A percentile compares a stretch with the other conserved stretches of the same genome.
Conservation (phyloP, 2,797 vertebrate species). For the Syngnathus acus region DNA sequence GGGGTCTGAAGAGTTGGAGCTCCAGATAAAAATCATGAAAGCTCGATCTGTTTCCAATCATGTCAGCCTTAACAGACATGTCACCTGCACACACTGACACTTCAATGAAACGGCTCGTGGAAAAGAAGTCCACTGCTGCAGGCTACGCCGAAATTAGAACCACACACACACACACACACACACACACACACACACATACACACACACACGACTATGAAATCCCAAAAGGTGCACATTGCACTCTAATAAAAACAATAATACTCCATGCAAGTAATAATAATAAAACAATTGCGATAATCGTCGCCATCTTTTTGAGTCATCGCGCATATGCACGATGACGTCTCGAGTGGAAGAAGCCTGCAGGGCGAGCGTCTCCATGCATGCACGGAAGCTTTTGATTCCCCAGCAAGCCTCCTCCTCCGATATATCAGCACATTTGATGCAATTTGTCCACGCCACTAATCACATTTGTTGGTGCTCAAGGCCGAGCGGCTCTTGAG, state of each 20-base stretch:
- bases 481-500: slow-evolving; percentile 5
- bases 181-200: background rate
- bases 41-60: background rate
- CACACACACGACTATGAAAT: background rate
- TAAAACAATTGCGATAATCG: background rate
- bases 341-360: background rate
- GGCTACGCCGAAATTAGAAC: background rate
- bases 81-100: background rate
- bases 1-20: background rate
- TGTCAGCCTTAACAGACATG: background rate
- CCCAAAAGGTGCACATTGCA: background rate
- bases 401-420: background rate
- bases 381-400: background rate
- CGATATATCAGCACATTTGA: background rate
- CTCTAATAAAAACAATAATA: background rate
- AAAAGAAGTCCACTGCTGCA: background rate
- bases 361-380: background rate
- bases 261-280: too few relatives aligned
- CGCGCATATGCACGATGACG: background rate
- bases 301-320: background rate
- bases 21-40: background rate
- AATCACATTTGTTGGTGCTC: background rate
- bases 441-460: background rate
- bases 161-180: background rate
- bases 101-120: background rate